Base-by-base conservation (phyloP, 1,140 invertebrate genomes). In the Grapholita molesta region DNA sequence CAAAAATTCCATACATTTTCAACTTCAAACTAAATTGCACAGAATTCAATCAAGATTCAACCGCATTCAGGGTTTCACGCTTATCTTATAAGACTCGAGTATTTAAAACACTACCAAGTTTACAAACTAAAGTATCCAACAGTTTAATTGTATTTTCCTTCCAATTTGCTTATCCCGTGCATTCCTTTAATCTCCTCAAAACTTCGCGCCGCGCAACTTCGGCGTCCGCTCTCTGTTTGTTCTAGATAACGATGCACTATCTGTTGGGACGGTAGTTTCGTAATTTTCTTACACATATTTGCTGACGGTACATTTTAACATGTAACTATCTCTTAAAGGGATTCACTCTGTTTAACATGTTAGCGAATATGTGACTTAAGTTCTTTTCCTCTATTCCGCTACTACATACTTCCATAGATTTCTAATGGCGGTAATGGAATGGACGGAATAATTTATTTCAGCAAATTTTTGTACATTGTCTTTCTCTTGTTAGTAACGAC, bases 101-200 rank as follows among this genome's bases (percentile, higher is more conserved):
- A 15, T 42, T 42, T 42, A 42, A 30, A 42, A 42, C 38, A 18
- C 5, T 0, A 15, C 38, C 5, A 42, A 42, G 38, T 42, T 42
- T 15, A 42, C n/a, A n/a, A n/a, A 42, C 38, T 42, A 42, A 42
- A 42, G 7, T 42, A 42, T 42, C 38, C 38, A 6, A 5, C 7
- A 42, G 38, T 42, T 42, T 42, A 42, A 42, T 42, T 42, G 38
- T 42, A 25, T 57, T 25, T 57, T 57, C 53, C 53, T 30, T 25
- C 23, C 53, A 57, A 57, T 57, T 24, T 57, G 23, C 21, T 57
- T 57, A 24, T 25, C 23, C 23, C 12, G 23, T 11, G 53, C 53
- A 25, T 57, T 25, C 53, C 53, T 57, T 57, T 57, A 57, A 57
- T 57, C 53, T 57, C 53, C 24, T 25, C 12, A 57, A 57, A 57